Conservation (phyloP, 1,140 invertebrate genomes). For the Pteromalus puparum region DNA sequence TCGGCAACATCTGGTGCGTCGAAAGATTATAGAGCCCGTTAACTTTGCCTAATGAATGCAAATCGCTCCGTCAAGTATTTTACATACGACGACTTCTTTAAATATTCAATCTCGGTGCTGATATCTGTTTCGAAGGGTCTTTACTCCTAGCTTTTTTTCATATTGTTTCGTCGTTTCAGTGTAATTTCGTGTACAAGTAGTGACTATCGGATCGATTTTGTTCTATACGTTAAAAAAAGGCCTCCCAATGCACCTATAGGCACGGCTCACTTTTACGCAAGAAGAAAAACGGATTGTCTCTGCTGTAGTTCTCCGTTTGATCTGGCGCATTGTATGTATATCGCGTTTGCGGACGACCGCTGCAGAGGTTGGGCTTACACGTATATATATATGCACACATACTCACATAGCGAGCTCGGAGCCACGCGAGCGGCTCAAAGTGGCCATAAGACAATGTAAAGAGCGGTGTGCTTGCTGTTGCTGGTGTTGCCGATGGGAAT, state of each 20-base stretch:
- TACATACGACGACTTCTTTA: constrained; percentile 9
- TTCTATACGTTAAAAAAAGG: neutral
- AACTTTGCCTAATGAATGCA: constrained; percentile 30
- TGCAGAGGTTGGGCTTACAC: neutral
- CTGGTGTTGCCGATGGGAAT: constrained; percentile 55
- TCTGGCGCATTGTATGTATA: constrained; percentile 70
- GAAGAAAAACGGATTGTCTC: constrained; percentile 4
- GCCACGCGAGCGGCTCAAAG: constrained; percentile 27
- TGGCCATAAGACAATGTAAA: constrained; percentile 61
- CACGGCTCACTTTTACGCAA: constrained; percentile 5
- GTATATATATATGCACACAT: too few relatives aligned
- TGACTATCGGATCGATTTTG: neutral
- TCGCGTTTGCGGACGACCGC: constrained; percentile 47
- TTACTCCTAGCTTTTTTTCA: neutral
- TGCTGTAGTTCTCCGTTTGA: constrained; percentile 51
- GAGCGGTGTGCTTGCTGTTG: constrained; percentile 5
- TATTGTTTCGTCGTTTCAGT: neutral
- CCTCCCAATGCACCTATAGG: neutral
- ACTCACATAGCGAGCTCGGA: neutral
- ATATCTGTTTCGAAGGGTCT: neutral
- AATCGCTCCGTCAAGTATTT: constrained; percentile 51
- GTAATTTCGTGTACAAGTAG: neutral
- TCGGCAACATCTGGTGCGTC: constrained; percentile 20
- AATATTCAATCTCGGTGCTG: constrained; percentile 9
- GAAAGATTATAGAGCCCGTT: constrained; percentile 4